These are phyloP conservation scores for Drusus annulatus DNA, from an alignment of 1,140 invertebrate genomes.

Conservation along the genomic window DNA sequence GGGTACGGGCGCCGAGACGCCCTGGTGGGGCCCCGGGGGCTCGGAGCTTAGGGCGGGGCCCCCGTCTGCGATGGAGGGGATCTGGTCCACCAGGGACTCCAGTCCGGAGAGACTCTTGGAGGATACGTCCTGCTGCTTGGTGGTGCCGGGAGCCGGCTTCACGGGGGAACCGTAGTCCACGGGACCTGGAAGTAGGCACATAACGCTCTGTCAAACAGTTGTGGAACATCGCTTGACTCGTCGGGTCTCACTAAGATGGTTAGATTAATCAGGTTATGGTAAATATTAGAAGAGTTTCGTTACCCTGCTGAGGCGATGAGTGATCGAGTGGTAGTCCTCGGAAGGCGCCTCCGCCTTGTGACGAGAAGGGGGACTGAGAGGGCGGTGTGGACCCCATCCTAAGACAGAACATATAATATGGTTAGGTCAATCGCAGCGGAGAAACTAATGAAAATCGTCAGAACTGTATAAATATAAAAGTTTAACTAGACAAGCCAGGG, in stretches of 20 bases:
- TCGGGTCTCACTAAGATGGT: no score
- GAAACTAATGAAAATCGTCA: no score
- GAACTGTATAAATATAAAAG: no score
- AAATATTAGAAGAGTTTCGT: neutral
- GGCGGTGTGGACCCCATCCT: constrained; percentile 58
- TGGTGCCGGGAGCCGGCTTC: constrained; percentile 60
- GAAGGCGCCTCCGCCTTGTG: constrained; percentile 55
- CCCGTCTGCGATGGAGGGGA: constrained; percentile 86
- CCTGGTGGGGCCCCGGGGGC: constrained; percentile 50
- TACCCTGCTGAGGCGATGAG: constrained; percentile 45
- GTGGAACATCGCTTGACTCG: no score
- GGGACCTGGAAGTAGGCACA: constrained; percentile 59
- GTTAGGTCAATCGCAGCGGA: no score
- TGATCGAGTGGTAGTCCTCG: constrained; percentile 52
- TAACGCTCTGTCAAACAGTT: no score
- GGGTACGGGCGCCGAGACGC: constrained; percentile 55
- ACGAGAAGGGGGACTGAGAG: constrained; percentile 54
- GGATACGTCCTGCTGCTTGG: constrained; percentile 80
- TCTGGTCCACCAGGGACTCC: constrained; percentile 92
- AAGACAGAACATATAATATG: neutral
- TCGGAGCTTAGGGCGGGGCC: constrained; percentile 51
- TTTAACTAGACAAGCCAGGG: no score
- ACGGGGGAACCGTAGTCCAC: constrained; percentile 63
- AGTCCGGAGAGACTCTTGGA: constrained; percentile 90
- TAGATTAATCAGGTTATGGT: no score